These are phyloP conservation scores for Phymanthus crucifer DNA, from an alignment of 92 coral and sea anemone species.

Conservation along the genomic window DNA sequence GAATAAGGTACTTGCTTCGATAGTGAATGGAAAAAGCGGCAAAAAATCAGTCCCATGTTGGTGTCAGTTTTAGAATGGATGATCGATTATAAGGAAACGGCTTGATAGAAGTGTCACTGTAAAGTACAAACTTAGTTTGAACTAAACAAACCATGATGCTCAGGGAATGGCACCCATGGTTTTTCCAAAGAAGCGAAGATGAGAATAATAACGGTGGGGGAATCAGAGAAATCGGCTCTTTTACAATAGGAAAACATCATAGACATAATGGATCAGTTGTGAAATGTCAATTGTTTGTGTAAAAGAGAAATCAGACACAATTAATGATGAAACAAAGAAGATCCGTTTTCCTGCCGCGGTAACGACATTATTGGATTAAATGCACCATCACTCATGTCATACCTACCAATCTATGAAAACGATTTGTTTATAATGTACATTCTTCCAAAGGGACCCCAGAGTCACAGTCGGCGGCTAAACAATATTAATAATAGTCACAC, in stretches of 20 bases:
- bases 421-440: background rate
- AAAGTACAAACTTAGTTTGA: no score
- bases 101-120: no score
- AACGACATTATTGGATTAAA: constrained; percentile 5
- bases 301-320: background rate
- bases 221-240: background rate
- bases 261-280: constrained; percentile 2
- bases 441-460: background rate
- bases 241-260: background rate
- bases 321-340: constrained; percentile 2
- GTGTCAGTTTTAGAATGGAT: no score
- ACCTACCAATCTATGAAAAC: background rate
- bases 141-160: no score
- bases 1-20: no score
- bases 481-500: constrained; percentile 3
- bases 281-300: constrained; percentile 8
- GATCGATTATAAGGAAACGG: no score
- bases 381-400: background rate
- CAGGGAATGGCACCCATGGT: no score
- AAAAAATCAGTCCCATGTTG: no score
- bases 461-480: constrained; percentile 4
- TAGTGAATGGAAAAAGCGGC: no score
- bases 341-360: constrained; percentile 3
- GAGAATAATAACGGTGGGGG: no score
- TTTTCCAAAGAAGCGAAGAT: no score